Evolutionary conservation across 2,113 vertebrate genomes (phyloP).

Genomic region (Pangasianodon gigas): DNA sequence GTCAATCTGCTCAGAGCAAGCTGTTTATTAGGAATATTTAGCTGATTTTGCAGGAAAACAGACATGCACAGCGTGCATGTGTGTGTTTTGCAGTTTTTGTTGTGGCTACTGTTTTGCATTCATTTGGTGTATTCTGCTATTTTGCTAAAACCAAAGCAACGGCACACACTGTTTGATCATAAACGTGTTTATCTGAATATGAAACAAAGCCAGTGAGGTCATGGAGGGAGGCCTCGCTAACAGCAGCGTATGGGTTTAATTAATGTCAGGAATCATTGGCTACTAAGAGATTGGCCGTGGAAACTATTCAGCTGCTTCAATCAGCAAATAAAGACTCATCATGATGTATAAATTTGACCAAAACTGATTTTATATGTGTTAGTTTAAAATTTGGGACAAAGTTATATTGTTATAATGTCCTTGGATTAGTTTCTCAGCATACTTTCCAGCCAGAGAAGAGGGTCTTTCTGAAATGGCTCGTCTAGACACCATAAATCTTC

Average conservation of each 20-base stretch:
- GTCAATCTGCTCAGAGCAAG: neutral
- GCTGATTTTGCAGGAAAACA: neutral
- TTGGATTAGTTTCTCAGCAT: constrained; percentile 6
- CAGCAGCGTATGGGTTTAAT: constrained; percentile 59
- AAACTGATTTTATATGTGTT: constrained; percentile 40
- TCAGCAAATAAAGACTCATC: constrained; percentile 59
- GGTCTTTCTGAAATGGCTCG: constrained; percentile 55
- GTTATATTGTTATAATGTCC: constrained; percentile 64
- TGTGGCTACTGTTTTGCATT: constrained; percentile 26
- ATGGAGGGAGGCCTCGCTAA: constrained; percentile 54
- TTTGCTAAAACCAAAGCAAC: neutral
- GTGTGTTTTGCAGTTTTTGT: constrained; percentile 13
- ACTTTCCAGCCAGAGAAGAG: constrained; percentile 29
- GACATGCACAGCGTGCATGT: neutral
- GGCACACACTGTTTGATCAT: constrained; percentile 54
- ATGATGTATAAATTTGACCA: constrained; percentile 50
- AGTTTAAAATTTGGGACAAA: constrained; percentile 53
- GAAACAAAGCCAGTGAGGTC: constrained; percentile 58
- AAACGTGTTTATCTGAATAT: constrained; percentile 56
- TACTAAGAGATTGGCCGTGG: constrained; percentile 38
- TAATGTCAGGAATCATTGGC: constrained; percentile 61
- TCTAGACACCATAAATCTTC: constrained; percentile 66
- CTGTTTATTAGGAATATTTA: neutral
- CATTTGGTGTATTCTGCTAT: neutral
- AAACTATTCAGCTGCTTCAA: constrained; percentile 30